Evolutionary conservation across 35 echinoderm and acorn worm species (phyloP).

Genomic region (Heliocidaris tuberculata): DNA sequence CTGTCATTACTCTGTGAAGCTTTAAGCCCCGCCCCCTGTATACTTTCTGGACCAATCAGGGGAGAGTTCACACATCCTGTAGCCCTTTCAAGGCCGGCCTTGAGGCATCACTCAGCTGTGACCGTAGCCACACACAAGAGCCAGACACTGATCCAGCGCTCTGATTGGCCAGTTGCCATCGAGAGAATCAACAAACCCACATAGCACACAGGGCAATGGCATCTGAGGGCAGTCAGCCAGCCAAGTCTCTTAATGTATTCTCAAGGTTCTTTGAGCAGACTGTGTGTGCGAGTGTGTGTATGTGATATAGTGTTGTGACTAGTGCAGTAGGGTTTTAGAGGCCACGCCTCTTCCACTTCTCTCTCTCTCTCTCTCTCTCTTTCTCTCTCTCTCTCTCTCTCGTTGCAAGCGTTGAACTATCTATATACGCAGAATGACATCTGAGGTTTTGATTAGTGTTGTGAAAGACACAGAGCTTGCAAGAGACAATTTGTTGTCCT

Average conservation of each 20-base stretch:
- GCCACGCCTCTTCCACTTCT: constrained; percentile 1
- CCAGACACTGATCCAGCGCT: constrained; percentile 15
- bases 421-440: constrained; percentile 22
- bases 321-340: neutral
- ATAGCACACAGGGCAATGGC: constrained; percentile 52
- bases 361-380: constrained; percentile 8
- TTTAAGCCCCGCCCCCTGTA: neutral
- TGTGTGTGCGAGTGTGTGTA: neutral
- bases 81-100: constrained; percentile 32
- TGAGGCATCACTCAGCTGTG: constrained; percentile 35
- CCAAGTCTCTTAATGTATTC: constrained; percentile 7
- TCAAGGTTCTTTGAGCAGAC: constrained; percentile 31
- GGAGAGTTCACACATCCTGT: constrained; percentile 30
- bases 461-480: neutral
- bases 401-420: neutral
- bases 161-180: constrained; percentile 18
- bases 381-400: neutral
- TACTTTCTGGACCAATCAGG: constrained; percentile 39
- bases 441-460: neutral
- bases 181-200: neutral
- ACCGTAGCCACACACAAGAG: constrained; percentile 31
- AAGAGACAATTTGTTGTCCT: neutral
- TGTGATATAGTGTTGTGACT: neutral
- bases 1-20: constrained; percentile 23
- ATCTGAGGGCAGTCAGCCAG: constrained; percentile 24